A percentile compares a stretch with the other conserved stretches of the same genome.
phyloP scores from a whole-genome alignment of 2,888 invertebrate genomes.

The Mongoloraphidia duomilia region DNA sequence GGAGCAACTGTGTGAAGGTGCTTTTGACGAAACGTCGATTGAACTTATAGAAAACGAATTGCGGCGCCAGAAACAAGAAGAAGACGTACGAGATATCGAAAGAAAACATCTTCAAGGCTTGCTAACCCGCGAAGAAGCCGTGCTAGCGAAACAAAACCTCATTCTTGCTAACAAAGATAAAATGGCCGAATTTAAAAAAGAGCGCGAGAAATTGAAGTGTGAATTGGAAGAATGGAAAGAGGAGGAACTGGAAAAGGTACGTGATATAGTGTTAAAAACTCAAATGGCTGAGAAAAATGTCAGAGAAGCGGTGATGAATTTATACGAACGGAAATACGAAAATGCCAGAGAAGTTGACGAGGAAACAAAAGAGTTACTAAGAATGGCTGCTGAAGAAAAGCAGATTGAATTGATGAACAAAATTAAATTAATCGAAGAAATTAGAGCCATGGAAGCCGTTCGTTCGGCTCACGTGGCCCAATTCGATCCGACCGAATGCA shows the following conservation, averaged over 20 bases:
- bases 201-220: conserved; percentile 32
- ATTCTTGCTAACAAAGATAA: conserved; percentile 34
- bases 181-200: conserved; percentile 34
- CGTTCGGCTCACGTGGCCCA: conserved; percentile 19
- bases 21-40: conserved; percentile 29
- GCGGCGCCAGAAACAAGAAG: conserved; percentile 32
- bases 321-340: conserved; percentile 38
- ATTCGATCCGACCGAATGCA: conserved; percentile 42
- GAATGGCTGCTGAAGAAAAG: conserved; percentile 21
- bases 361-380: conserved; percentile 30
- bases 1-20: conserved; percentile 33
- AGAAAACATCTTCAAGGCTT: conserved; percentile 42
- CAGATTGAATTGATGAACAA: conserved; percentile 26
- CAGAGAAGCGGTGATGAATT: conserved; percentile 35
- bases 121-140: conserved; percentile 42
- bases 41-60: conserved; percentile 32
- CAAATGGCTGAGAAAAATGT: conserved; percentile 32
- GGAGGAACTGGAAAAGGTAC: conserved; percentile 34
- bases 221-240: conserved; percentile 38
- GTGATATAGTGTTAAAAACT: conserved; percentile 32
- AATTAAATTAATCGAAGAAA: conserved; percentile 28
- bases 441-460: conserved; percentile 24
- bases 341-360: conserved; percentile 33
- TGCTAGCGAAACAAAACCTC: conserved; percentile 37
- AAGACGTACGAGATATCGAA: conserved; percentile 38